These are phyloP conservation scores for Ceramica pisi DNA, from an alignment of 2,888 invertebrate genomes.

Conservation along the genomic window DNA sequence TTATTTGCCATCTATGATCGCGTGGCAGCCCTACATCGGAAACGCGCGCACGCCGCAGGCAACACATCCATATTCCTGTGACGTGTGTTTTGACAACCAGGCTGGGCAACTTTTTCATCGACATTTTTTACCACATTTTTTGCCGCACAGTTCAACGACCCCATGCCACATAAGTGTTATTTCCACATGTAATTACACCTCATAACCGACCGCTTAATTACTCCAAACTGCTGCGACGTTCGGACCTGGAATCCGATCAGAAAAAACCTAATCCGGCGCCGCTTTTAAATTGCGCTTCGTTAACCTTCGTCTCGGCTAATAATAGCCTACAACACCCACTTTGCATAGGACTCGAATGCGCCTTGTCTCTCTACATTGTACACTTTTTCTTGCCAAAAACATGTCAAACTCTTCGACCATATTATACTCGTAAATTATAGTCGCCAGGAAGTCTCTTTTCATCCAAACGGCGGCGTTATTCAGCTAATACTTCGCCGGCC, in stretches of 20 bases:
- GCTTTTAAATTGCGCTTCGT: conserved; percentile 81
- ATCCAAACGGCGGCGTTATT: conserved; percentile 52
- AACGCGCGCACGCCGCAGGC: conserved; percentile 77
- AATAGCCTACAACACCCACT: conserved; percentile 68
- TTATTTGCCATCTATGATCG: conserved; percentile 5
- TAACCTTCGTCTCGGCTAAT: conserved; percentile 78
- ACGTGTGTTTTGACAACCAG: conserved; percentile 87
- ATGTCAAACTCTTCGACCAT: conserved; percentile 72
- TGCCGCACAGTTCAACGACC: conserved; percentile 80
- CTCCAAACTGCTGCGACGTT: conserved; percentile 83
- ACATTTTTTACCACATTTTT: conserved; percentile 78
- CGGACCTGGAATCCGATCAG: conserved; percentile 75
- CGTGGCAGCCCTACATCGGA: conserved; percentile 69
- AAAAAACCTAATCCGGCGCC: conserved; percentile 83
- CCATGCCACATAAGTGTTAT: conserved; percentile 78
- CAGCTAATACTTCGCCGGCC: conserved; percentile 63
- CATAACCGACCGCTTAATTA: conserved; percentile 87
- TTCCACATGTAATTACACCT: conserved; percentile 87
- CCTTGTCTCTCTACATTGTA: conserved; percentile 81
- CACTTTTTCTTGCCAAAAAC: conserved; percentile 83
- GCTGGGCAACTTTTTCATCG: conserved; percentile 77
- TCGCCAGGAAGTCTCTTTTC: conserved; percentile 56
- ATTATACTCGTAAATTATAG: conserved; percentile 65
- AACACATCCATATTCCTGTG: conserved; percentile 88
- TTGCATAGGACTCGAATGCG: conserved; percentile 71